Conservation (phyloP, 1,140 invertebrate species). For the Melanaphis sacchari region DNA sequence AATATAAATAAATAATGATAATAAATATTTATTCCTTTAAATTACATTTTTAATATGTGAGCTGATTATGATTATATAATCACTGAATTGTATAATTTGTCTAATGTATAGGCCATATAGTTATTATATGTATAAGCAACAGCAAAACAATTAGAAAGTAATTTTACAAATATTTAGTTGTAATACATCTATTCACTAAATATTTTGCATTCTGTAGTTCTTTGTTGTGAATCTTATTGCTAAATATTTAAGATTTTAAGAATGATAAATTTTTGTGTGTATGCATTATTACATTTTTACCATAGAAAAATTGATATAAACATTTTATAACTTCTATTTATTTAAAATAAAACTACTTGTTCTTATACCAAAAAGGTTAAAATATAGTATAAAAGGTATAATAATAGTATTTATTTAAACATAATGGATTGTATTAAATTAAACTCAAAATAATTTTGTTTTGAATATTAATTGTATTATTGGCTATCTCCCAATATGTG, state of each 20-base stretch:
- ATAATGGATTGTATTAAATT: too few relatives aligned
- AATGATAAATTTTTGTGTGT: background rate
- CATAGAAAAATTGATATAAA: too few relatives aligned
- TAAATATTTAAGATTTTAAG: background rate
- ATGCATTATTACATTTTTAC: too few relatives aligned
- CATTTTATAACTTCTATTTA: too few relatives aligned
- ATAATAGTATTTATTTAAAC: too few relatives aligned
- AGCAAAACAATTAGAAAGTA: background rate
- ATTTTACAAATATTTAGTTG: background rate
- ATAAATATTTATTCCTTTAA: background rate
- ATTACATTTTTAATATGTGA: background rate
- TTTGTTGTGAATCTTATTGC: background rate
- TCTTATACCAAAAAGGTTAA: too few relatives aligned
- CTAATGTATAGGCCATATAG: background rate
- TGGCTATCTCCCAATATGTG: too few relatives aligned
- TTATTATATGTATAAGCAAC: background rate
- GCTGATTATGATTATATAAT: background rate
- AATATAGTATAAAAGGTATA: too few relatives aligned
- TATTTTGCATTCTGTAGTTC: background rate
- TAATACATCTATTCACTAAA: background rate
- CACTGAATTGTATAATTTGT: background rate
- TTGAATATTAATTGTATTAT: too few relatives aligned
- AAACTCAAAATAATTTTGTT: too few relatives aligned
- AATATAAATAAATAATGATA: background rate
- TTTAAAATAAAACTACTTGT: too few relatives aligned